Conservation (phyloP, 2,113 vertebrate genomes). For the Pteropus alecto region DNA sequence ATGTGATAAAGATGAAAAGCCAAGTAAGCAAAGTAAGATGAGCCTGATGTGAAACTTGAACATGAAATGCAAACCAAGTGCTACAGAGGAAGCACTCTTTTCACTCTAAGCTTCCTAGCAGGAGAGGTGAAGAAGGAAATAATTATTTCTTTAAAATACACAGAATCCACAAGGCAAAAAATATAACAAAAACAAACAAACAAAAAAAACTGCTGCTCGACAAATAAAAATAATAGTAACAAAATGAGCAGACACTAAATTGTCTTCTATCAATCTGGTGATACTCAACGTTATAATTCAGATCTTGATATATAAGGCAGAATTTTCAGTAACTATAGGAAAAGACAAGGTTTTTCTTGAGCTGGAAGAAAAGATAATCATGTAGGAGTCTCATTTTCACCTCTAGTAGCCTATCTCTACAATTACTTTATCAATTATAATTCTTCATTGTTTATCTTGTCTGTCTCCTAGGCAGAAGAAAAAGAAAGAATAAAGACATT, state of each 20-base stretch:
- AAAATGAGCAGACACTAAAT: not conserved
- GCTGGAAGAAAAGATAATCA: slow-evolving; percentile 51
- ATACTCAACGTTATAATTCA: not conserved
- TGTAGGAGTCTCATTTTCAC: slow-evolving; percentile 37
- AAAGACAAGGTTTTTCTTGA: not conserved
- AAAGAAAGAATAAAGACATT: slow-evolving; percentile 43
- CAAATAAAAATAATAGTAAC: not conserved
- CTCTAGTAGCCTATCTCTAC: not conserved
- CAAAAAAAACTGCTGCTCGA: not conserved
- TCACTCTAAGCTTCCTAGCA: not conserved
- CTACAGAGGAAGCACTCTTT: not conserved
- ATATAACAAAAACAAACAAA: not conserved
- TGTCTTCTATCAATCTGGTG: not conserved
- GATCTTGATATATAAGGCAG: not conserved
- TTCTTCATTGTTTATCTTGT: slow-evolving; percentile 51
- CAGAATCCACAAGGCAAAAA: not conserved
- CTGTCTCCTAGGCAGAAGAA: slow-evolving; percentile 42
- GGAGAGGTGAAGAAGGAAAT: not conserved
- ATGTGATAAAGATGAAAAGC: not conserved
- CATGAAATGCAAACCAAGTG: not conserved
- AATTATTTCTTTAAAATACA: slow-evolving; percentile 8
- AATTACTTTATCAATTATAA: slow-evolving; percentile 58
- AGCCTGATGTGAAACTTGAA: not conserved
- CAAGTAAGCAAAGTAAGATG: not conserved
- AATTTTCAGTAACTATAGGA: not conserved